Conservation (phyloP, 35 echinoderm and acorn worm genomes). For the Acanthaster planci region DNA sequence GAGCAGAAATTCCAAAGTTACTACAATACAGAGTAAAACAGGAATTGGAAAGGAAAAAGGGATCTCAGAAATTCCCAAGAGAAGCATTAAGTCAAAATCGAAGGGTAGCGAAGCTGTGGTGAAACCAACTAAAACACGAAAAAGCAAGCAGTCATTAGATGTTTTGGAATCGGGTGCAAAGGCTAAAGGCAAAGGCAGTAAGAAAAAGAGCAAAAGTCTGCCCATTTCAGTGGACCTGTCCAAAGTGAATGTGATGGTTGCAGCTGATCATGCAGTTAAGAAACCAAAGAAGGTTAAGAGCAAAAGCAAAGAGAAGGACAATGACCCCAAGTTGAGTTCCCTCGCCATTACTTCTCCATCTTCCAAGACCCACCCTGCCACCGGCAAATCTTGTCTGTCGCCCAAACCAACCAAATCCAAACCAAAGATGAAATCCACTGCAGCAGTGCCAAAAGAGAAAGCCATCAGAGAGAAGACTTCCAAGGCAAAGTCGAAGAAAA, state of each 20-base stretch:
- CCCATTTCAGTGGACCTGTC: neutral
- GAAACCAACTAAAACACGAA: constrained; percentile 57
- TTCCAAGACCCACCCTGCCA: neutral
- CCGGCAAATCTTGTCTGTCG: constrained; percentile 8
- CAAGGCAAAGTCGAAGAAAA: constrained; percentile 23
- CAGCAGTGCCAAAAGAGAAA: constrained; percentile 5
- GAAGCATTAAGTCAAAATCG: constrained; percentile 52
- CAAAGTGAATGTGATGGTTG: constrained; percentile 23
- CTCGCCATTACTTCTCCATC: neutral
- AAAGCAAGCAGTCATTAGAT: constrained; percentile 6
- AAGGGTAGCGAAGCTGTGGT: neutral
- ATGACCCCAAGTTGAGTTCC: constrained; percentile 5
- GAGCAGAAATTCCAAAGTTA: constrained; percentile 16
- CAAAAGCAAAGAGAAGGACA: constrained; percentile 31
- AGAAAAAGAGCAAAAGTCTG: constrained; percentile 40
- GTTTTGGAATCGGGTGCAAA: neutral
- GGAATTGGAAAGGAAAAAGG: neutral
- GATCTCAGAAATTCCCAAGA: constrained; percentile 16
- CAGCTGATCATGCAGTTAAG: neutral
- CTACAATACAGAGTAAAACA: neutral
- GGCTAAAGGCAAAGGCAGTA: constrained; percentile 37
- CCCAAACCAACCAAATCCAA: constrained; percentile 36
- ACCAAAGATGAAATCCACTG: constrained; percentile 56
- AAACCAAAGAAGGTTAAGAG: constrained; percentile 40
- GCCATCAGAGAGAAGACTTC: constrained; percentile 1